Conservation (phyloP, 2,113 vertebrate genomes). For the Nesoenas mayeri region DNA sequence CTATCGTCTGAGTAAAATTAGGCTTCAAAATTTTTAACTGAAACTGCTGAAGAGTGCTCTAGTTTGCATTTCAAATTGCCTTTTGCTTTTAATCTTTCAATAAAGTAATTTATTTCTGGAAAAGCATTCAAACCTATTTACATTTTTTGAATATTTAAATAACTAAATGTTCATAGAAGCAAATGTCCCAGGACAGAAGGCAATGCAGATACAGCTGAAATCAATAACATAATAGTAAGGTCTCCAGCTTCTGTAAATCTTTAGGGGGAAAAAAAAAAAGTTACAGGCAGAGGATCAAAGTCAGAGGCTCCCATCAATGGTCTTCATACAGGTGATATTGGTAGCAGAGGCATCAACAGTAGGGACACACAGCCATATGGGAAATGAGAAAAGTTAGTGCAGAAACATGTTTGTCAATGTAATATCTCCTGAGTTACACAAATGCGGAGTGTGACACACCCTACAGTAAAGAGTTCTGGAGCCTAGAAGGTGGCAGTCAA, state of each 20-base stretch:
- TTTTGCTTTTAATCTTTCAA: not conserved
- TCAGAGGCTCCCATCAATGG: not conserved
- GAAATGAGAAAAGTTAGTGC: not conserved
- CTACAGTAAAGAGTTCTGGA: not conserved
- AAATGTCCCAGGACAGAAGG: not conserved
- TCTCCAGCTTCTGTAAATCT: not conserved
- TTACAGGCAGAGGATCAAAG: not conserved
- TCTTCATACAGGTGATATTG: not conserved
- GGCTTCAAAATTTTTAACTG: not conserved
- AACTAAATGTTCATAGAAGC: not conserved
- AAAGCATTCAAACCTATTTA: not conserved
- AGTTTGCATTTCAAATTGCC: not conserved
- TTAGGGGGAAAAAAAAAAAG: not conserved
- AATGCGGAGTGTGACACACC: not conserved
- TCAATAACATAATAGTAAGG: not conserved
- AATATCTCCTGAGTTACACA: not conserved
- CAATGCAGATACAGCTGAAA: not conserved
- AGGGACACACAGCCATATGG: not conserved
- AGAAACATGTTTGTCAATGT: not conserved
- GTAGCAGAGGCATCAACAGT: not conserved
- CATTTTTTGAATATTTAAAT: not conserved
- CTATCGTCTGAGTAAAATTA: not conserved
- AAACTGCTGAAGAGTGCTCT: not conserved
- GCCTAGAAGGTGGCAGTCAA: not conserved
- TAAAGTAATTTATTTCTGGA: not conserved